Conservation (phyloP, 2,888 invertebrate genomes). For the Hipparchia sbordonii region DNA sequence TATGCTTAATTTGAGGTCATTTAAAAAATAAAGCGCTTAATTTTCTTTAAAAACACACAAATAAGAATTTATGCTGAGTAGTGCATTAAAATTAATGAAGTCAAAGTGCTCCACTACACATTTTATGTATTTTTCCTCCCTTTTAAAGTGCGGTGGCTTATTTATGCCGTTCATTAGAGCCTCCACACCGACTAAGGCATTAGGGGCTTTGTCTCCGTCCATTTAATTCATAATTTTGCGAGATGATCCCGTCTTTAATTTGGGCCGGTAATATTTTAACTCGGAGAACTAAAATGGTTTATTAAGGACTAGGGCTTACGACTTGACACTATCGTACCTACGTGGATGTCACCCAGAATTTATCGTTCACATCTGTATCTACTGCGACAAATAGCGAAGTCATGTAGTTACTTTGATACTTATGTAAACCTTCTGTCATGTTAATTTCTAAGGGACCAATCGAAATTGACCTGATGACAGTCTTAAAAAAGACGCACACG, state of each 20-base stretch:
- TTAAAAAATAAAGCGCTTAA: no score
- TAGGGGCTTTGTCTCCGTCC: constrained; percentile 28
- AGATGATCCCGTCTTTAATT: constrained; percentile 26
- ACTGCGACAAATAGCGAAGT: background rate
- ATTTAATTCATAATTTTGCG: constrained; percentile 31
- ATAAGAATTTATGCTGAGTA: no score
- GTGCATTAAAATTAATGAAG: background rate
- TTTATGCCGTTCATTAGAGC: constrained; percentile 29
- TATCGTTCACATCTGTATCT: background rate
- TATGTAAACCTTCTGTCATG: background rate
- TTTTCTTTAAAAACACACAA: no score
- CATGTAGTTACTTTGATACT: background rate
- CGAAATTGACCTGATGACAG: no score
- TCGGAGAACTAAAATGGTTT: constrained; percentile 12
- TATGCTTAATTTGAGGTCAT: no score
- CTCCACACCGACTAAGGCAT: constrained; percentile 23
- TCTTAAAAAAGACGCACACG: no score
- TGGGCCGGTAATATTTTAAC: constrained; percentile 18
- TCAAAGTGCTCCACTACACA: background rate
- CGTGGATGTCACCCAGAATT: background rate
- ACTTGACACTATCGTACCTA: background rate
- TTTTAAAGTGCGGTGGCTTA: constrained; percentile 25
- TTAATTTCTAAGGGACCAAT: no score
- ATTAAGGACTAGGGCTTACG: constrained; percentile 7
- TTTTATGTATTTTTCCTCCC: background rate